These are phyloP conservation scores for Cavia porcellus DNA, from an alignment of 2,113 vertebrate species.

Conservation along the genomic window DNA sequence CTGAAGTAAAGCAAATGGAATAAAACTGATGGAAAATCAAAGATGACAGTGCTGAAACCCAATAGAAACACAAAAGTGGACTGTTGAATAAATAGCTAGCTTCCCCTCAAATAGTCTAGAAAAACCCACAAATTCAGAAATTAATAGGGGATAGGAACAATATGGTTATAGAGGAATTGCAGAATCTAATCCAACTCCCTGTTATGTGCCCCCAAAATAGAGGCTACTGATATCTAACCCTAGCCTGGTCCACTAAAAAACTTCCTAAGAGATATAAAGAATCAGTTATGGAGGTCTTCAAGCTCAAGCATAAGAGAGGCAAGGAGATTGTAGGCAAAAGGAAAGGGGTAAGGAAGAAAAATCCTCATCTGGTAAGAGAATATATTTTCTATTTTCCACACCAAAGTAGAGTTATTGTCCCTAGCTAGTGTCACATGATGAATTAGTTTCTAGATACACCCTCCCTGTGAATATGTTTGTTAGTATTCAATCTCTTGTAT, in stretches of 20 bases:
- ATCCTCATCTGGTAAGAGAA: not conserved
- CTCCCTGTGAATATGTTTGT: slow-evolving; percentile 1
- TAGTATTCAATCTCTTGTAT: not conserved
- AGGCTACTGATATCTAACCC: not conserved
- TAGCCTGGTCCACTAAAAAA: not conserved
- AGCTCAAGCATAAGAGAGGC: not conserved
- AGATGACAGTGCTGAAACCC: not conserved
- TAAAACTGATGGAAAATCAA: not conserved
- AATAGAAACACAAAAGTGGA: not conserved
- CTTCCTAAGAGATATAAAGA: not conserved
- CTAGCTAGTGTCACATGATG: not conserved
- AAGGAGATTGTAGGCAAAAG: not conserved
- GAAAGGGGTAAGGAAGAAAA: not conserved
- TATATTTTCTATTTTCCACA: slow-evolving; percentile 4
- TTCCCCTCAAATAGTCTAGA: not conserved
- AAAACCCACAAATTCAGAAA: not conserved
- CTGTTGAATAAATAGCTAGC: not conserved
- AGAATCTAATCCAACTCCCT: not conserved
- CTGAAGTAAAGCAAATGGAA: slow-evolving; percentile 38
- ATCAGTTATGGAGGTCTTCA: not conserved
- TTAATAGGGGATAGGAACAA: not conserved
- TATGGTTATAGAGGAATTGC: not conserved
- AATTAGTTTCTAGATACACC: not conserved
- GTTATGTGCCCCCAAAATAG: not conserved
- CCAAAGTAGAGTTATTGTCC: not conserved